Evolutionary conservation across 2,888 invertebrate genomes (phyloP), one percentile per base, ranked within the genome.

Genomic region (Xestia xanthographa): DNA sequence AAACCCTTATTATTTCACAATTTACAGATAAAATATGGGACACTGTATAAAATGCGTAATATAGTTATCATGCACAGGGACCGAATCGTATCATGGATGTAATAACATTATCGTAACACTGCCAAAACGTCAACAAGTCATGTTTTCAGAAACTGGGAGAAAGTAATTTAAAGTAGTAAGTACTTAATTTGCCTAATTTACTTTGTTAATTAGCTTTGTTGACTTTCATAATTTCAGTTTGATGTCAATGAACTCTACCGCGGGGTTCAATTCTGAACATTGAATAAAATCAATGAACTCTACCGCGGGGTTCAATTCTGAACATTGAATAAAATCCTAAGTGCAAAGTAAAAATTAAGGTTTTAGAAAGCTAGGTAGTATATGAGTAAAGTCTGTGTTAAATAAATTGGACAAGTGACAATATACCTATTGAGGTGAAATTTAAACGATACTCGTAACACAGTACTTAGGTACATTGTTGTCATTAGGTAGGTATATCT

Each of bases 331-430:
- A 34, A 34, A 50, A 29, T n/a, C 38, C 26, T 26, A 56, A 12
- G 56, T 53, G 60, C 34, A 26, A 38, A 38, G 78, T 83, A 83
- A 84, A 76, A 82, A 81, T 79, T 67, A 56, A 82, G 82, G 82
- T 86, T 85, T 83, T 82, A 88, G 90, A 91, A 89, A 91, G 90
- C 77, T 60, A 29, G n/a, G 17, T 73, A 71, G 81, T 83, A 73
- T 62, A 85, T 82, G 85, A 86, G 84, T 88, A 82, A 88, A 88
- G 80, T 76, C 86, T 73, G 79, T 86, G 90, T 87, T 84, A 86
- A 88, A 89, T 90, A 88, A 91, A 90, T 90, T 90, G 90, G 87
- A 90, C 90, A 90, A 83, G 89, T 81, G 88, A 87, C 87, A 87
- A 88, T 83, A 85, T 76, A 79, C 75, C 29, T 29, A 29, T 29